Conservation (phyloP, 2,888 invertebrate species). For the Carpatolechia fugitivella region DNA sequence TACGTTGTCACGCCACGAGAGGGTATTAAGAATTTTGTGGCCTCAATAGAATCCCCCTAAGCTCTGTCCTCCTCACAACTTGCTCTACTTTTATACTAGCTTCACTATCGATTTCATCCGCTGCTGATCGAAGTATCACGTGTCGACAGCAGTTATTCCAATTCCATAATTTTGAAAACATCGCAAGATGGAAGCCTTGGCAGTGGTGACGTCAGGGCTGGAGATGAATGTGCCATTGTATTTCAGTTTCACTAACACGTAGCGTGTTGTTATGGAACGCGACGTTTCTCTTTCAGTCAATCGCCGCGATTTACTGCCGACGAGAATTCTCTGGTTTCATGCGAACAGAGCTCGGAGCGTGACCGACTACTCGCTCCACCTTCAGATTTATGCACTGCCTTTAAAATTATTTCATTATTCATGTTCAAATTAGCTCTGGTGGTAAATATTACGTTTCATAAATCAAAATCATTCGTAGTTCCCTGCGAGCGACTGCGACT, state of each 20-base stretch:
- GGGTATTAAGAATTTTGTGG: no score
- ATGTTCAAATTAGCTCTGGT: not conserved
- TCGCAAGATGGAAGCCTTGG: not conserved
- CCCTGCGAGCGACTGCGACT: not conserved
- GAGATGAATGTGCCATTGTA: not conserved
- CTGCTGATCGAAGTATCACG: slow-evolving; percentile 41
- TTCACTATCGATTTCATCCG: no score
- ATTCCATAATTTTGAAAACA: slow-evolving; percentile 20
- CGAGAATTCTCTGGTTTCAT: not conserved
- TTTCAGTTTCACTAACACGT: not conserved
- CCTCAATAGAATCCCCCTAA: no score
- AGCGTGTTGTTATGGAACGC: not conserved
- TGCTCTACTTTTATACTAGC: no score
- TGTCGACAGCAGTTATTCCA: slow-evolving; percentile 32
- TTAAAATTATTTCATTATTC: slow-evolving; percentile 15
- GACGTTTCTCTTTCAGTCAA: not conserved
- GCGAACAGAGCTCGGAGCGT: not conserved
- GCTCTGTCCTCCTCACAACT: no score
- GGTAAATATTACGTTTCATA: not conserved
- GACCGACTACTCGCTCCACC: slow-evolving; percentile 13
- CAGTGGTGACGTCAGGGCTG: not conserved
- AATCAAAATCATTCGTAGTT: not conserved
- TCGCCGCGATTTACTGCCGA: not conserved
- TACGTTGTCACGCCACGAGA: no score
- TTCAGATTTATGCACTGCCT: slow-evolving; percentile 31